Evolutionary conservation across 2,888 invertebrate genomes (phyloP).

Genomic region (Xanthia togata): DNA sequence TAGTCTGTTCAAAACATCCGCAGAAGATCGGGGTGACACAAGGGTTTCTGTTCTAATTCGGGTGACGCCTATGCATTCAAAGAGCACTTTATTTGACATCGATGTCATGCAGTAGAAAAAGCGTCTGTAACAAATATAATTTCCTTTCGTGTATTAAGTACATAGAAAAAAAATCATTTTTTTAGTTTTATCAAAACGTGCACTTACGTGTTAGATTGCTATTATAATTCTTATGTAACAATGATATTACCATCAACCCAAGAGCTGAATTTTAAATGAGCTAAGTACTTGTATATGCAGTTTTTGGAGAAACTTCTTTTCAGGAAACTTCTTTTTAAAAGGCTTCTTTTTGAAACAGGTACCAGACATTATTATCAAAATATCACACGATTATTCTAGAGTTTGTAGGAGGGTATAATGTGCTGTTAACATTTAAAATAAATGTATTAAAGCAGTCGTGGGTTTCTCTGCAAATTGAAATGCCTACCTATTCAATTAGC

Average conservation of each 20-base stretch:
- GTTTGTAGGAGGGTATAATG: not conserved
- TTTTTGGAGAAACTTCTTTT: not conserved
- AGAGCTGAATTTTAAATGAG: slow-evolving; percentile 4
- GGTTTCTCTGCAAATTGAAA: slow-evolving; percentile 5
- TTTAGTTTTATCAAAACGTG: slow-evolving; percentile 1
- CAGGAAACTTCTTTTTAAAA: too few relatives aligned
- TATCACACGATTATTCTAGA: not conserved
- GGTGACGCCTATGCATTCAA: not conserved
- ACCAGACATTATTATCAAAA: not conserved
- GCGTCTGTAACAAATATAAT: slow-evolving; percentile 21
- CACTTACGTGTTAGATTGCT: slow-evolving; percentile 41
- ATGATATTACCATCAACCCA: not conserved
- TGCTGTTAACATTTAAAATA: slow-evolving; percentile 29
- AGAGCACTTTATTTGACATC: not conserved
- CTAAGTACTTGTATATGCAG: not conserved
- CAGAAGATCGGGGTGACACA: not conserved
- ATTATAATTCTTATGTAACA: slow-evolving; percentile 7
- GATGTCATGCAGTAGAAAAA: slow-evolving; percentile 1
- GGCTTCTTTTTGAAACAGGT: not conserved
- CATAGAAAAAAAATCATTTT: slow-evolving; percentile 1
- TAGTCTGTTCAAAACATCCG: not conserved
- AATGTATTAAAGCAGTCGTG: slow-evolving; percentile 7
- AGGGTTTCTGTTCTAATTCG: not conserved
- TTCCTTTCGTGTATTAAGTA: not conserved
- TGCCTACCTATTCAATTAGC: slow-evolving; percentile 4